Conservation (phyloP, 2,888 invertebrate genomes). For the Diarsia rubi region DNA sequence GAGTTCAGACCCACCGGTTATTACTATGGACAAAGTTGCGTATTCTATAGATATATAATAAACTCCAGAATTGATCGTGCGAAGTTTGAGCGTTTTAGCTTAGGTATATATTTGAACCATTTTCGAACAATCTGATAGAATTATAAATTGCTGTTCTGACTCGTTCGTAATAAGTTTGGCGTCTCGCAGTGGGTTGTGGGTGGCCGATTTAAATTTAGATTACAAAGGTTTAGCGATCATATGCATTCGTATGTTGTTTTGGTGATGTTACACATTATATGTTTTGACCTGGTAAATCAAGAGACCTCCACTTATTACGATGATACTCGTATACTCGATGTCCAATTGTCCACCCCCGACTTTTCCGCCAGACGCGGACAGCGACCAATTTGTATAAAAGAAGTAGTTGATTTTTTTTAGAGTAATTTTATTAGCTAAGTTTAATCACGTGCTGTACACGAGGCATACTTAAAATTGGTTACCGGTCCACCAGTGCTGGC, state of each 20-base stretch:
- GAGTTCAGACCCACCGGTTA: slow-evolving; percentile 3
- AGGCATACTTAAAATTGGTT: too few species aligned
- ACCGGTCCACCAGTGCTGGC: too few species aligned
- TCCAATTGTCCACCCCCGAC: too few species aligned
- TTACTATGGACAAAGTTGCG: slow-evolving; percentile 35
- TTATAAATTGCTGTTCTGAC: slow-evolving; percentile 28
- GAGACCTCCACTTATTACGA: neutral
- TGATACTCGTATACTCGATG: too few species aligned
- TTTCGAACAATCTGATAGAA: slow-evolving; percentile 35
- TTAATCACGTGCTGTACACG: too few species aligned
- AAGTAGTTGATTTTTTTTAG: too few species aligned
- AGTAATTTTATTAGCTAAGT: too few species aligned
- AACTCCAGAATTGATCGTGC: slow-evolving; percentile 29
- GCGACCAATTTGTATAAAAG: too few species aligned
- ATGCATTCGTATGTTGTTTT: too few species aligned
- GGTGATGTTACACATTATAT: too few species aligned
- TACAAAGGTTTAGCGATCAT: neutral
- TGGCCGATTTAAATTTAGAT: slow-evolving; percentile 13
- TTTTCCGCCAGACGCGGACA: too few species aligned
- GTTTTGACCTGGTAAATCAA: neutral
- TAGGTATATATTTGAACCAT: slow-evolving; percentile 7
- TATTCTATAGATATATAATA: slow-evolving; percentile 15
- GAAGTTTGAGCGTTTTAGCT: slow-evolving; percentile 18
- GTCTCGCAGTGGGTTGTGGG: neutral
- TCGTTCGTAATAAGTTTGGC: slow-evolving; percentile 8